A percentile compares a stretch with the other conserved stretches of the same genome.
These are phyloP conservation scores for Puffinus mauretanicus DNA, from an alignment of 2,113 vertebrate species.

Conservation along the genomic window DNA sequence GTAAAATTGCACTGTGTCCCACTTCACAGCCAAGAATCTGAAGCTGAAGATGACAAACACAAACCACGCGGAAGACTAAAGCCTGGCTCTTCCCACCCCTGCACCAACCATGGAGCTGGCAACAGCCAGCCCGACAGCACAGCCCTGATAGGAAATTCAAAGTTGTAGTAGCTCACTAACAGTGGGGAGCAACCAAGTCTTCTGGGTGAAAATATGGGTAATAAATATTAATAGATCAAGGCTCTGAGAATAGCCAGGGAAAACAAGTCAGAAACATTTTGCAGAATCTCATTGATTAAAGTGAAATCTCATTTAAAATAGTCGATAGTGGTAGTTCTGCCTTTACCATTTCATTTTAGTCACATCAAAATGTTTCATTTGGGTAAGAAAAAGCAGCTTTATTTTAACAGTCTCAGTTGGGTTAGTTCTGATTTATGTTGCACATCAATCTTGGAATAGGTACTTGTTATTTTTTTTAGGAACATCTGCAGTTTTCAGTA, in stretches of 20 bases:
- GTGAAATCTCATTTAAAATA: neutral
- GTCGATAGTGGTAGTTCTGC: neutral
- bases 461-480: neutral
- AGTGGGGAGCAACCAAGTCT: neutral
- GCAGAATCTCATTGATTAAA: neutral
- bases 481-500: neutral
- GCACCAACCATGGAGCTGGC: neutral
- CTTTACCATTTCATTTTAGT: neutral
- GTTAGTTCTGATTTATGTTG: neutral
- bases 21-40: neutral
- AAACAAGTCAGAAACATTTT: neutral
- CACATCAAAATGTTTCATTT: neutral
- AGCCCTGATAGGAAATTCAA: neutral
- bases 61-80: neutral
- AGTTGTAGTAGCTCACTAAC: neutral
- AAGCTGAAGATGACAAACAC: neutral
- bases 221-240: neutral
- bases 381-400: constrained; percentile 18
- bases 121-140: neutral
- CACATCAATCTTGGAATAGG: neutral
- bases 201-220: neutral
- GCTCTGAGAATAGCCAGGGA: neutral
- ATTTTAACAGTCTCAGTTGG: neutral
- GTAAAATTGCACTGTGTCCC: neutral
- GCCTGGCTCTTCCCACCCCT: neutral